Conservation (phyloP, 1,140 invertebrate species). For the Bombus waltoni region DNA sequence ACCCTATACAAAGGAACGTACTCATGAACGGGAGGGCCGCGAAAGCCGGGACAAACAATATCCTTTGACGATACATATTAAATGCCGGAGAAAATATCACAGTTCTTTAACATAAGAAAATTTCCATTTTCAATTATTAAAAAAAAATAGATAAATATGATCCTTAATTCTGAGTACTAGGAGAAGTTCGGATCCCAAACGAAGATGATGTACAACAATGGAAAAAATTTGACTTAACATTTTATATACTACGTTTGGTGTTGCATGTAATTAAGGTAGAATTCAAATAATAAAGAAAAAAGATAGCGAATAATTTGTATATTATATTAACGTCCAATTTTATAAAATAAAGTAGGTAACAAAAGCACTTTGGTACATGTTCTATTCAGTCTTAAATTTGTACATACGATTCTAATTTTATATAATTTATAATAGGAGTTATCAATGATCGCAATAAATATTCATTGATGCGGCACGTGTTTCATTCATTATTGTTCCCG, state of each 20-base stretch:
- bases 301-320: slow-evolving; percentile 79
- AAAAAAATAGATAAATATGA: neutral
- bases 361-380: slow-evolving; percentile 45
- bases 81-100: neutral
- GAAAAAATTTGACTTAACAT: slow-evolving; percentile 78
- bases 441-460: slow-evolving; percentile 33
- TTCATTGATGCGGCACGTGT: neutral
- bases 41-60: slow-evolving; percentile 91
- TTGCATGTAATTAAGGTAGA: slow-evolving; percentile 82
- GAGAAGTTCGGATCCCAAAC: slow-evolving; percentile 84
- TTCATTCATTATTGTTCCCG: slow-evolving; percentile 15
- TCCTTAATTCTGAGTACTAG: slow-evolving; percentile 79
- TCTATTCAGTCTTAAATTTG: slow-evolving; percentile 55
- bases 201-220: slow-evolving; percentile 82
- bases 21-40: slow-evolving; percentile 86
- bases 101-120: neutral
- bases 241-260: slow-evolving; percentile 82
- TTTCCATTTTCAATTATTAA: neutral
- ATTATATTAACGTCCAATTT: slow-evolving; percentile 79
- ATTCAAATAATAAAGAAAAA: slow-evolving; percentile 79
- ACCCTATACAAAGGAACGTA: slow-evolving; percentile 85
- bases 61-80: slow-evolving; percentile 85
- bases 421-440: slow-evolving; percentile 40
- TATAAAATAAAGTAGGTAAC: slow-evolving; percentile 76
- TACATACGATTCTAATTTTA: slow-evolving; percentile 28